These are phyloP conservation scores for Dicyrtomina minuta DNA, from an alignment of 2,888 invertebrate species.

Conservation along the genomic window DNA sequence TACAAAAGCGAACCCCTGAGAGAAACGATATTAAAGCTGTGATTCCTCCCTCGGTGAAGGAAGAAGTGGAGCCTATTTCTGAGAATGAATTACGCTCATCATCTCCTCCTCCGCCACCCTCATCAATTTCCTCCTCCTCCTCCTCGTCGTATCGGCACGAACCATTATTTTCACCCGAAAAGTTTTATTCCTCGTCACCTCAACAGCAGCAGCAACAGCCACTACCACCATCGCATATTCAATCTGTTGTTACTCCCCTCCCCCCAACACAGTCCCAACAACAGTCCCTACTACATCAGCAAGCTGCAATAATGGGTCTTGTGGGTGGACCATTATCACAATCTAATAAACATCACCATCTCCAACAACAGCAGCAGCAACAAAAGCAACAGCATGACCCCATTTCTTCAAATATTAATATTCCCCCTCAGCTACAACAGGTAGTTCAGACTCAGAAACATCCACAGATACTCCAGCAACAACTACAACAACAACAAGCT, in stretches of 20 bases:
- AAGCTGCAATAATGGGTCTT: not conserved
- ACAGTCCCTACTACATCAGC: not conserved
- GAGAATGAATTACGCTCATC: constrained; percentile 29
- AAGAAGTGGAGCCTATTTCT: constrained; percentile 43
- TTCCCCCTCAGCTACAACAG: not conserved
- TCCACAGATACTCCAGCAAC: not conserved
- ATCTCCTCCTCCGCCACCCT: not conserved
- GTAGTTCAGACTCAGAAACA: constrained; percentile 4
- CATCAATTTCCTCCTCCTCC: not conserved
- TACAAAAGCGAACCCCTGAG: constrained; percentile 53
- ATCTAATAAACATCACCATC: not conserved
- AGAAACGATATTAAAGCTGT: constrained; percentile 48
- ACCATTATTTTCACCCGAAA: not conserved
- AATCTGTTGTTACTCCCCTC: not conserved
- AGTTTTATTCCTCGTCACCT: not conserved
- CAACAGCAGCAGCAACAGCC: not conserved
- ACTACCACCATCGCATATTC: not conserved
- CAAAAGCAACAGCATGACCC: not conserved
- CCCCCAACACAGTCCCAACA: not conserved
- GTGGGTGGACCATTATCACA: too few species aligned
- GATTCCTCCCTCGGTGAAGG: constrained; percentile 47
- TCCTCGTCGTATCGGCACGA: not conserved
- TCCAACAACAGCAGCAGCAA: not conserved
- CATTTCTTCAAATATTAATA: constrained; percentile 14
- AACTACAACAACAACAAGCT: not conserved